Evolutionary conservation across 64 coral and sea anemone genomes (phyloP).

Genomic region (Dendronephthya gigantea): DNA sequence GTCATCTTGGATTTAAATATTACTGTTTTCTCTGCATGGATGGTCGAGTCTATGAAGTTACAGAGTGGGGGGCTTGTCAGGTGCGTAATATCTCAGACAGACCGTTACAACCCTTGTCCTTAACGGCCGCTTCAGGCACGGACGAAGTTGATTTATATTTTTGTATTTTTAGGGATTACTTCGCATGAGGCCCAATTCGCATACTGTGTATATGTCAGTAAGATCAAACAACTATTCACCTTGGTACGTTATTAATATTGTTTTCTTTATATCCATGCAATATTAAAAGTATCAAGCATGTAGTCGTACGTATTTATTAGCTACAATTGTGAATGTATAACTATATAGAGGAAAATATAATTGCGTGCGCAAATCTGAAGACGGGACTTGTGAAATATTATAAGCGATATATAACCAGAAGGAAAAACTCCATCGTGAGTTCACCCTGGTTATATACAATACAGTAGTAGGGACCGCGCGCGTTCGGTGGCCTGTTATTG

Average conservation of each 20-base stretch:
- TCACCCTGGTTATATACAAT: no score
- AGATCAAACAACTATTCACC: neutral
- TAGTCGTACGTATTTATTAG: neutral
- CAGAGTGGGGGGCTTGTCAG: neutral
- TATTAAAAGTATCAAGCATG: no score
- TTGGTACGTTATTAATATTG: neutral
- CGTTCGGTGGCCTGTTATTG: no score
- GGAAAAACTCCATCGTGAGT: no score
- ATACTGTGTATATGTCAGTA: neutral
- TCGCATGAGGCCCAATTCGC: neutral
- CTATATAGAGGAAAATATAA: no score
- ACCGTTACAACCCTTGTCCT: neutral
- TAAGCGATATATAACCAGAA: no score
- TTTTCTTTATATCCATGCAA: neutral
- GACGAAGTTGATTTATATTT: no score
- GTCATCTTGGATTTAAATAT: slow-evolving; percentile 4
- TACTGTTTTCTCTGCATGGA: neutral
- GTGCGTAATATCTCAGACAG: neutral
- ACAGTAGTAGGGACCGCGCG: no score
- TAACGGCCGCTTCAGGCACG: neutral
- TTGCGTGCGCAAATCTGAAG: no score
- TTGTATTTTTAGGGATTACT: neutral
- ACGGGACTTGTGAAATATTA: no score
- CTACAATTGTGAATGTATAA: neutral
- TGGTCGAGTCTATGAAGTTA: neutral